Evolutionary conservation across 2,888 invertebrate genomes (phyloP).

Genomic region (Sericinus montela): DNA sequence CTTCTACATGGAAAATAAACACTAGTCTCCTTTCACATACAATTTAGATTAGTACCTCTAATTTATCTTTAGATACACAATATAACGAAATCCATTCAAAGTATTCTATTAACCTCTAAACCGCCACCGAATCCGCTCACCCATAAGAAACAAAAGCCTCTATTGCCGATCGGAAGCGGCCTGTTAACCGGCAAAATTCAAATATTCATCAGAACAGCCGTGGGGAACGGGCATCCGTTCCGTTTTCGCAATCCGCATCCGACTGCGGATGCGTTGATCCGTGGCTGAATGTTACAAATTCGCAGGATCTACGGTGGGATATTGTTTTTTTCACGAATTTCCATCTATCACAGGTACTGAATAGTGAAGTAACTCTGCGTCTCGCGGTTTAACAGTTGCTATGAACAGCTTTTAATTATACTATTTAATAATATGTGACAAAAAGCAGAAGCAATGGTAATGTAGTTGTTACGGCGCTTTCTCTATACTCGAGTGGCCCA

Average conservation of each 20-base stretch:
- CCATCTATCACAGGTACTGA: background rate
- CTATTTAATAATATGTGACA: no score
- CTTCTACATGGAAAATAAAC: no score
- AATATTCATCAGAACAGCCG: conserved; percentile 70
- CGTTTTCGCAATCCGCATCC: conserved; percentile 72
- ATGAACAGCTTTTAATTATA: no score
- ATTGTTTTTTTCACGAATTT: conserved; percentile 15
- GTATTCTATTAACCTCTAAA: conserved; percentile 19
- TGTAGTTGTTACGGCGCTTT: no score
- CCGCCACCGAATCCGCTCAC: conserved; percentile 20
- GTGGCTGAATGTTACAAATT: conserved; percentile 43
- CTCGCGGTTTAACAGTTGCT: no score
- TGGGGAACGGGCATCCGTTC: conserved; percentile 75
- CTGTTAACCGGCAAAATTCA: conserved; percentile 77
- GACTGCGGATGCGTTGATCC: conserved; percentile 59
- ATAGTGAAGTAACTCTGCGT: no score
- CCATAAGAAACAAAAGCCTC: conserved; percentile 52
- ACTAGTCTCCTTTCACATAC: no score
- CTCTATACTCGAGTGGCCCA: no score
- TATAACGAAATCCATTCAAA: background rate
- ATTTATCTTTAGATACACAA: background rate
- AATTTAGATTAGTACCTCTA: no score
- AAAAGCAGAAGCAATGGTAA: no score
- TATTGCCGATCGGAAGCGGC: conserved; percentile 62
- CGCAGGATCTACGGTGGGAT: conserved; percentile 38